Percentiles rank a stretch among this genome's conserved stretches.
Evolutionary conservation across 2,113 vertebrate genomes (phyloP).

Genomic region (Antigone vipio): DNA sequence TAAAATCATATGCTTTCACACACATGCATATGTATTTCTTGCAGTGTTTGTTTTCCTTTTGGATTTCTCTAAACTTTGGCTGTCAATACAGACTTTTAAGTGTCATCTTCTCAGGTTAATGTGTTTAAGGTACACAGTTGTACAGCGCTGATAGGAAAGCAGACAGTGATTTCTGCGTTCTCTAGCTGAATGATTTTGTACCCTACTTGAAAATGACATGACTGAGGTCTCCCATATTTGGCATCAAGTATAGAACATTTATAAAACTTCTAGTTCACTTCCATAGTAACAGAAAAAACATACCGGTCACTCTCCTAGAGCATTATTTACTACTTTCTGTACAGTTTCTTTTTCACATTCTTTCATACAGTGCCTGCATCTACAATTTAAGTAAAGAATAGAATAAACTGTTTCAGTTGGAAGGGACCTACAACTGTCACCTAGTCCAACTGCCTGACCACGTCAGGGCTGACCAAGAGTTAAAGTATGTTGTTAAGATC

Average conservation of each 20-base stretch:
- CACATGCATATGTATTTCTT: not conserved
- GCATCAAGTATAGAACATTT: not conserved
- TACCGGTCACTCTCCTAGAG: not conserved
- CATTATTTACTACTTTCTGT: not conserved
- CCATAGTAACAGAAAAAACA: not conserved
- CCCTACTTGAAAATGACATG: not conserved
- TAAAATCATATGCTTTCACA: not conserved
- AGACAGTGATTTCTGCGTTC: not conserved
- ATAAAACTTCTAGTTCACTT: not conserved
- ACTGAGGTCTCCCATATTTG: not conserved
- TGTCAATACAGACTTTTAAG: not conserved
- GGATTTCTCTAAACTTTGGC: not conserved
- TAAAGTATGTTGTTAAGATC: not conserved
- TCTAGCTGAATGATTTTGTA: not conserved
- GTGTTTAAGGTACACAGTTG: not conserved
- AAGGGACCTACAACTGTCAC: not conserved
- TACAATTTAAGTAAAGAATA: not conserved
- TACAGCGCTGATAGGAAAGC: not conserved
- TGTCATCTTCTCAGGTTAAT: not conserved
- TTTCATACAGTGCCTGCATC: not conserved
- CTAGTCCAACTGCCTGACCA: not conserved
- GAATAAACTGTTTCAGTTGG: not conserved
- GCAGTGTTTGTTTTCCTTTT: conserved; percentile 1
- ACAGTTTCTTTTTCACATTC: not conserved
- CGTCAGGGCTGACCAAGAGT: not conserved